Base-by-base conservation (phyloP, 1,140 invertebrate species). In the Pristionchus pacificus region DNA sequence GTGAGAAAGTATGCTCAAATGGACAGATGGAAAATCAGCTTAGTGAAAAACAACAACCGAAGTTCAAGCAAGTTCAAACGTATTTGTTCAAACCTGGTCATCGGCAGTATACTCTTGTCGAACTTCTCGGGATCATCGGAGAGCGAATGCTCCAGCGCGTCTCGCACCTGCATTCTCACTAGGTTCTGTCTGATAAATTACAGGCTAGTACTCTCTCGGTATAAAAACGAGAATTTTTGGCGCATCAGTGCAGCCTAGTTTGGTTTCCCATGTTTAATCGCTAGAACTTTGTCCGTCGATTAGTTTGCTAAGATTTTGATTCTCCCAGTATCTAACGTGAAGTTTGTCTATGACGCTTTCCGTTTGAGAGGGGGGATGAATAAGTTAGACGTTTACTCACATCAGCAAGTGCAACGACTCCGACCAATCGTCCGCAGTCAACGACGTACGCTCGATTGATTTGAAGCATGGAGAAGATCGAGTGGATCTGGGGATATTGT, bases 401-500 rank as follows among this genome's bases (percentile, higher is more conserved):
- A 88, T 97, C 95, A 87, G 94, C 95, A 0, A 98, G 86, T 2
- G 91, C 93, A 1, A 98, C 95, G 0, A 98, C 93, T 1, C 96
- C 96, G 33, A 98, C 91, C 0, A 98, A 88, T 78, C 92, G 88
- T 0, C 96, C 96, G 69, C 95, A 95, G 49, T 93, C 92, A 2
- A 95, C 98, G 0, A 98, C 96, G 85, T 98, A 98, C 0, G 96
- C 94, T 80, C 94, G 91, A 86, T 93, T 95, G 2, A 98, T 90
- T 31, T 93, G 93, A 58, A 98, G 88, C 88, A 98, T 91, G 1
- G 93, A 97, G 85, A 98, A 98, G 3, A 98, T 86, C 13, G 95
- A 97, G 86, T 98, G 95, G 1, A 97, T 93, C 87, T 88, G 65
- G 63, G 63, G 30, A 25, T 10, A 25, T 61, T 38, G 15, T 13